A percentile compares a stretch with the other conserved stretches of the same genome.
Conservation (phyloP, 2,888 invertebrate species). For the Onchidella celtica region DNA sequence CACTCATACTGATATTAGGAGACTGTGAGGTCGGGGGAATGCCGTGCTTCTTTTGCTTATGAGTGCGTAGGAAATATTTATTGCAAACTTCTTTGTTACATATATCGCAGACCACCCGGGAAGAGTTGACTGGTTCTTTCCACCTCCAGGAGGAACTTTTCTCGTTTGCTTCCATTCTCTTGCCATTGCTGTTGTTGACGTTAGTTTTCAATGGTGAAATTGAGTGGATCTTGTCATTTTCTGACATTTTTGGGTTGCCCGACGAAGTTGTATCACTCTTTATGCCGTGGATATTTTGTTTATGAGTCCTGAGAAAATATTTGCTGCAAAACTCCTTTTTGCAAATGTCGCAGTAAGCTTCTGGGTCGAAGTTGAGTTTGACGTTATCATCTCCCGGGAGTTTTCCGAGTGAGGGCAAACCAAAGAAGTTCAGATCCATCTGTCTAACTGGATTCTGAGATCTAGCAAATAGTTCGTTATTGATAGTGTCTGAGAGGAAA, state of each 20-base stretch:
- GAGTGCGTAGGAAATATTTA: constrained; percentile 80
- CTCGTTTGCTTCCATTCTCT: constrained; percentile 58
- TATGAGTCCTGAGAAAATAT: constrained; percentile 97
- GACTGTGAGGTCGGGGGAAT: constrained; percentile 72
- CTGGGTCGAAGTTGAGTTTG: constrained; percentile 80
- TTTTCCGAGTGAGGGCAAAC: constrained; percentile 48
- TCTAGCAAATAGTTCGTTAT: constrained; percentile 54
- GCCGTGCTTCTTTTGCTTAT: constrained; percentile 80
- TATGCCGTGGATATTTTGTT: constrained; percentile 98
- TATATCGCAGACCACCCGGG: constrained; percentile 77
- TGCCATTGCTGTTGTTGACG: constrained; percentile 30
- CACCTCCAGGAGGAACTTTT: constrained; percentile 69
- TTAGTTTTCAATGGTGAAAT: constrained; percentile 34
- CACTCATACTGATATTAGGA: constrained; percentile 62
- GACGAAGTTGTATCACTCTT: constrained; percentile 79
- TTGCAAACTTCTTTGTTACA: constrained; percentile 80
- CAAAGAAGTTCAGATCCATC: constrained; percentile 50
- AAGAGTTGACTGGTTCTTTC: constrained; percentile 77
- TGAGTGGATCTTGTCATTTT: constrained; percentile 27
- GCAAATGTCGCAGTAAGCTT: constrained; percentile 85
- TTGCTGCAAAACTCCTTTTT: constrained; percentile 99
- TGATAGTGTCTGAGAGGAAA: constrained; percentile 54
- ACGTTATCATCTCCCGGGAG: constrained; percentile 72
- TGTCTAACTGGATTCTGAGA: constrained; percentile 52
- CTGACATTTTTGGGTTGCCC: neutral